These are phyloP conservation scores for Saccopteryx leptura DNA, from an alignment of 2,113 vertebrate genomes.

Conservation along the genomic window DNA sequence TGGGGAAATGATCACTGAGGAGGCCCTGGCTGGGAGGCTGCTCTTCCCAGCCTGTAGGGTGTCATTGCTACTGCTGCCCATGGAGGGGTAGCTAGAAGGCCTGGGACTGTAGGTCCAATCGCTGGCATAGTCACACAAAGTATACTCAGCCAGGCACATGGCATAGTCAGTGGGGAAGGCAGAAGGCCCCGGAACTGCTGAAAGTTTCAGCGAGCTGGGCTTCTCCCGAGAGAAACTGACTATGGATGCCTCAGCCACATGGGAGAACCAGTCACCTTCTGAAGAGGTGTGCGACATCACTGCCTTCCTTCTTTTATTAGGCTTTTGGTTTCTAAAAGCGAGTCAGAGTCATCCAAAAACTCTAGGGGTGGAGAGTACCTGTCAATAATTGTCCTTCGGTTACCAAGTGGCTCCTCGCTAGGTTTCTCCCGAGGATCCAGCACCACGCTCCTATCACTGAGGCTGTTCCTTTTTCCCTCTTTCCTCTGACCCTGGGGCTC, in stretches of 20 bases:
- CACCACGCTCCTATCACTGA: slow-evolving; percentile 28
- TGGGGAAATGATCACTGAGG: slow-evolving; percentile 50
- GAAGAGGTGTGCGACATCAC: slow-evolving; percentile 81
- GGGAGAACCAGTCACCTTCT: slow-evolving; percentile 85
- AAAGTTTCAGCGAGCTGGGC: slow-evolving; percentile 3
- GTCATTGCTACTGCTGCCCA: slow-evolving; percentile 23
- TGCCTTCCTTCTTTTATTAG: slow-evolving; percentile 78
- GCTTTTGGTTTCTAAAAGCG: slow-evolving; percentile 48
- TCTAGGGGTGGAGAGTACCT: neutral
- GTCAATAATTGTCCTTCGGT: neutral
- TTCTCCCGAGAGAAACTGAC: slow-evolving; percentile 86
- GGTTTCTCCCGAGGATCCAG: neutral
- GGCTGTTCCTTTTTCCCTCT: neutral
- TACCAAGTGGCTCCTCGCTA: neutral
- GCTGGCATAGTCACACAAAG: slow-evolving; percentile 76
- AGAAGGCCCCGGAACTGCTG: slow-evolving; percentile 54
- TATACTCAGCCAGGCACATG: slow-evolving; percentile 84
- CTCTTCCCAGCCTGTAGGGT: neutral
- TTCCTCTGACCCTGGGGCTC: neutral
- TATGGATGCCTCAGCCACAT: slow-evolving; percentile 82
- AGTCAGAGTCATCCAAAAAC: slow-evolving; percentile 60
- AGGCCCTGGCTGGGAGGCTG: neutral
- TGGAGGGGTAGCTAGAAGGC: neutral
- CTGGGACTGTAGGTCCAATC: slow-evolving; percentile 69
- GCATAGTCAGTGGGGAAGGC: slow-evolving; percentile 75